A percentile compares a stretch with the other conserved stretches of the same genome.
These are phyloP conservation scores for Lacerta bilineata DNA, from an alignment of 2,797 vertebrate genomes.

Conservation along the genomic window DNA sequence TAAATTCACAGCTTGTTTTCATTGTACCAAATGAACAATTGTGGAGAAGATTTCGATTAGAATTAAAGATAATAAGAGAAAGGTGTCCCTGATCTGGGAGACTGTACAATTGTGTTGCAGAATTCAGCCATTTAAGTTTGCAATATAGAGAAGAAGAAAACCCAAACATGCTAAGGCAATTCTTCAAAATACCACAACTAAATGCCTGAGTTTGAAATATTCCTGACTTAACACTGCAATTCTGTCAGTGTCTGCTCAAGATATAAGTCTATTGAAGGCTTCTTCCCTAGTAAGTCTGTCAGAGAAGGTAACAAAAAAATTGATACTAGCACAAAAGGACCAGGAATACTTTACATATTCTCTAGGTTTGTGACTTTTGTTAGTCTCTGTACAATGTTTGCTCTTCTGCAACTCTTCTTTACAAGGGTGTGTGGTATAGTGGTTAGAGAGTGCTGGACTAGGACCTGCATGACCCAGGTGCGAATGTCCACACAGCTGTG, in stretches of 20 bases:
- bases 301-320: not conserved
- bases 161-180: not conserved
- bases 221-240: not conserved
- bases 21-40: not conserved
- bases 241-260: not conserved
- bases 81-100: not conserved
- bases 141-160: no score
- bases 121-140: not conserved
- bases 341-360: not conserved
- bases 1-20: not conserved
- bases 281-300: not conserved
- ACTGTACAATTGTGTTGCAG: not conserved
- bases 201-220: not conserved
- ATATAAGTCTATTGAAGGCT: not conserved
- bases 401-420: not conserved
- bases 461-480: no score
- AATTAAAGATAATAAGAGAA: not conserved
- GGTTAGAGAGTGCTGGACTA: no score
- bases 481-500: no score
- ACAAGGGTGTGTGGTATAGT: not conserved
- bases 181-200: not conserved
- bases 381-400: not conserved
- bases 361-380: not conserved
- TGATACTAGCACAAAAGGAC: not conserved
- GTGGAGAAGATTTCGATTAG: not conserved